A percentile compares a stretch with the other conserved stretches of the same genome.
Conservation (phyloP, 2,797 vertebrate genomes). For the Arvicola amphibius region DNA sequence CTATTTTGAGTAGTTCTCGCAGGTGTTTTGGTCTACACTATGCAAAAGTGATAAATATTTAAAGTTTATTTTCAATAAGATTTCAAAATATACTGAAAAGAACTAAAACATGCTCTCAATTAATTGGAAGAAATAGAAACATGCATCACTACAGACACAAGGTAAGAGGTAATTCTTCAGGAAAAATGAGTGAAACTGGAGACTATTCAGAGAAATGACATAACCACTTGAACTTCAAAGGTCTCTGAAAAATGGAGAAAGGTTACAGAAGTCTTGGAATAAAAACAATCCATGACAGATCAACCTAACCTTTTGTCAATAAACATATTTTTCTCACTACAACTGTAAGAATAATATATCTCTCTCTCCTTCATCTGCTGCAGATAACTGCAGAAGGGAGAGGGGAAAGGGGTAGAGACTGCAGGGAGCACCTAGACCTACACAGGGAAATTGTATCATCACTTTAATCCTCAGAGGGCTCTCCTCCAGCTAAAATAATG, state of each 20-base stretch:
- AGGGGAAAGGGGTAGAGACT: no score
- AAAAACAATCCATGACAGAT: slow-evolving; percentile 37
- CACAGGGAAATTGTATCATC: not conserved
- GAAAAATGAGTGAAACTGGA: slow-evolving; percentile 25
- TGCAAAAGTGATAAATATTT: not conserved
- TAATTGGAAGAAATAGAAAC: not conserved
- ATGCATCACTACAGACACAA: not conserved
- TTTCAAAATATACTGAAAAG: slow-evolving; percentile 5
- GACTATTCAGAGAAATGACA: not conserved
- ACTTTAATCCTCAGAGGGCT: not conserved
- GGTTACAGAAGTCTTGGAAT: slow-evolving; percentile 8
- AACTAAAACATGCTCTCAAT: slow-evolving; percentile 26
- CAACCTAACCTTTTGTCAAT: slow-evolving; percentile 22
- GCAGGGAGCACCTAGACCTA: not conserved
- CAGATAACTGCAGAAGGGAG: not conserved
- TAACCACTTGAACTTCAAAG: not conserved
- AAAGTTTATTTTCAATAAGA: slow-evolving; percentile 36
- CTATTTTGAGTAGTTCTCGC: not conserved
- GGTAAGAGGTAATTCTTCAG: slow-evolving; percentile 9
- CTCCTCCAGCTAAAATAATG: not conserved
- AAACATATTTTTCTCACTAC: slow-evolving; percentile 5
- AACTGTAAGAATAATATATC: not conserved
- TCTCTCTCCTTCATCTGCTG: not conserved
- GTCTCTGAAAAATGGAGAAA: not conserved
- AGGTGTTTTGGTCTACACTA: not conserved